Evolutionary conservation across 2,888 invertebrate genomes (phyloP).

Genomic region (Drosophila lutescens): DNA sequence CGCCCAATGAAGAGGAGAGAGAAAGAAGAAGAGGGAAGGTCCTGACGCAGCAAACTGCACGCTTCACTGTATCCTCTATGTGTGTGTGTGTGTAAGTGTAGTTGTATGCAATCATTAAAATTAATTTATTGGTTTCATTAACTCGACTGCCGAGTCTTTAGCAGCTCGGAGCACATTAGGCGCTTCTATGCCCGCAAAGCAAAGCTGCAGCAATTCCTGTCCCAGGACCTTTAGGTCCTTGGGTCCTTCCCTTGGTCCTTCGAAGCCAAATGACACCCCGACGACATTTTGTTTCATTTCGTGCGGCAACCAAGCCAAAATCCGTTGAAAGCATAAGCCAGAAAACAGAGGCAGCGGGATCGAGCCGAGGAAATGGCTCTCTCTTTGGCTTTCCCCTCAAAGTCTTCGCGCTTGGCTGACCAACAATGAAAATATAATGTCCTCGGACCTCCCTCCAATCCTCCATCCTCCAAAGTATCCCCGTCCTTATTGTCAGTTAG

Average conservation of each 20-base stretch:
- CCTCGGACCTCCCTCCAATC: conserved; percentile 6
- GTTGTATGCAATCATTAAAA: conserved; percentile 77
- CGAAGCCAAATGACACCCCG: conserved; percentile 69
- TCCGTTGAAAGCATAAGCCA: conserved; percentile 75
- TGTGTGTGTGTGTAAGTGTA: conserved; percentile 32
- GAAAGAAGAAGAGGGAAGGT: conserved; percentile 3
- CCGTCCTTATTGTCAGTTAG: conserved; percentile 19
- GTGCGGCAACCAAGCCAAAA: conserved; percentile 65
- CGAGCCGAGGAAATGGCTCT: conserved; percentile 14
- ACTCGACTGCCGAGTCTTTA: conserved; percentile 71
- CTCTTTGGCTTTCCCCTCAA: conserved; percentile 9
- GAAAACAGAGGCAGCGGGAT: conserved; percentile 46
- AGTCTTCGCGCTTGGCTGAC: conserved; percentile 74
- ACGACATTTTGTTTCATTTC: conserved; percentile 65
- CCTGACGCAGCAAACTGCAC: conserved; percentile 76
- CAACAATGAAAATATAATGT: conserved; percentile 78
- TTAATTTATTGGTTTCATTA: conserved; percentile 83
- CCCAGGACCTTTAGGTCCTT: conserved; percentile 2
- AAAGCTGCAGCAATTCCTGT: conserved; percentile 60
- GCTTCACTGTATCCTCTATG: conserved; percentile 24
- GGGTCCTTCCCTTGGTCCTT: conserved; percentile 29
- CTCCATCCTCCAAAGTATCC: not conserved
- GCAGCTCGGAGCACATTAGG: conserved; percentile 66
- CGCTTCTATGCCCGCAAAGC: conserved; percentile 33
- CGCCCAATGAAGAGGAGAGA: conserved; percentile 41